Evolutionary conservation across 2,888 invertebrate species (phyloP).

Genomic region (Drosophila rubida): DNA sequence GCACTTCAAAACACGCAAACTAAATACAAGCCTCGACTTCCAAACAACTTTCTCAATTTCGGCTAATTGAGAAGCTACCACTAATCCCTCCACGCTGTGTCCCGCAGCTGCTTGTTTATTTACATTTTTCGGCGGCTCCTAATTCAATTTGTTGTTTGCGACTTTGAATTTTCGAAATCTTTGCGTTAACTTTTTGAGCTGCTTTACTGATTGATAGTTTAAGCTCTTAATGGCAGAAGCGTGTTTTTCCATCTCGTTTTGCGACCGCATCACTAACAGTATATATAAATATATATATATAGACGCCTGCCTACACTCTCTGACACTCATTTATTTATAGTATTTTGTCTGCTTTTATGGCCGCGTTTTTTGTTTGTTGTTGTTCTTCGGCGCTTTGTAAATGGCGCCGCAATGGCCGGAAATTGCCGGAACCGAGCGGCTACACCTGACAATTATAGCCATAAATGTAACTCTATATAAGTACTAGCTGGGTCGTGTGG

Average conservation of each 20-base stretch:
- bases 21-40: slow-evolving; percentile 13
- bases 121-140: slow-evolving; percentile 13
- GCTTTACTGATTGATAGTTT: slow-evolving; percentile 60
- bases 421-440: slow-evolving; percentile 70
- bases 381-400: slow-evolving; percentile 2
- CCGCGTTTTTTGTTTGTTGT: slow-evolving; percentile 27
- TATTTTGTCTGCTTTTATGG: slow-evolving; percentile 51
- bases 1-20: slow-evolving; percentile 44
- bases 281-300: slow-evolving; percentile 6
- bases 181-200: slow-evolving; percentile 34
- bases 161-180: slow-evolving; percentile 28
- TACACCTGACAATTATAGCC: slow-evolving; percentile 75
- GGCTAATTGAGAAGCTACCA: slow-evolving; percentile 26
- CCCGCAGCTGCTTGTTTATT: slow-evolving; percentile 1
- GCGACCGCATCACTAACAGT: slow-evolving; percentile 15
- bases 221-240: slow-evolving; percentile 72
- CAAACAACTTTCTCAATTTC: slow-evolving; percentile 23
- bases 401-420: slow-evolving; percentile 48
- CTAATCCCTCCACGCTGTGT: slow-evolving; percentile 1
- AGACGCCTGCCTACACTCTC: background rate
- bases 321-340: slow-evolving; percentile 35
- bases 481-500: slow-evolving; percentile 10
- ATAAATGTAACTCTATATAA: slow-evolving; percentile 44
- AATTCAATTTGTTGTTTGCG: slow-evolving; percentile 44
- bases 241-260: slow-evolving; percentile 24